phyloP scores from a whole-genome alignment of 2,113 vertebrate genomes.

The Penelope pileata region DNA sequence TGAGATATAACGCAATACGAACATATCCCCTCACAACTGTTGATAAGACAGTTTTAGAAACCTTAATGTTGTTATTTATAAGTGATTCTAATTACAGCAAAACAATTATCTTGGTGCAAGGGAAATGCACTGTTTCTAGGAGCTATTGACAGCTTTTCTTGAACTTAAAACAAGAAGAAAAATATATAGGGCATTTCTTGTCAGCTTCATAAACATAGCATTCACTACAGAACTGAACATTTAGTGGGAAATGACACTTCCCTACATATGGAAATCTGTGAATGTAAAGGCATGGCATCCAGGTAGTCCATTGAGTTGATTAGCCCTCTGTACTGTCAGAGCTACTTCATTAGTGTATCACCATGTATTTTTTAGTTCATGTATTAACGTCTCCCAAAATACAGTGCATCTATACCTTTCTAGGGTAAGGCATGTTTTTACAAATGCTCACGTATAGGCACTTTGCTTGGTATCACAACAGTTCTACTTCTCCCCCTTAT shows the following conservation, averaged over 20 bases:
- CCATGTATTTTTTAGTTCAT: neutral
- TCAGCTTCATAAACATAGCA: neutral
- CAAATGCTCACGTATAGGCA: rapidly evolving
- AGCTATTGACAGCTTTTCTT: neutral
- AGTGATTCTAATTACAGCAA: neutral
- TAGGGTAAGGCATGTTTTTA: neutral
- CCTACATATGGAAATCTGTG: neutral
- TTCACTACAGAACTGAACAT: neutral
- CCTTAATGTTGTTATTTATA: neutral
- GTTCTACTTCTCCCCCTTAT: neutral
- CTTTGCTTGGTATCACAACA: neutral
- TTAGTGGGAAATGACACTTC: neutral
- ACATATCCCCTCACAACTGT: neutral
- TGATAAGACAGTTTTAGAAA: neutral
- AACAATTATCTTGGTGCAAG: neutral
- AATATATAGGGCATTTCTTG: neutral
- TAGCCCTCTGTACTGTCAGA: neutral
- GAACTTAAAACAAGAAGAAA: neutral
- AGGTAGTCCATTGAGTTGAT: neutral
- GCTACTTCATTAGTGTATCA: neutral
- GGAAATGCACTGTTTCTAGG: neutral
- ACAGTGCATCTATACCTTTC: neutral
- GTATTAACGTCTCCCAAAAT: neutral
- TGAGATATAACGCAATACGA: neutral
- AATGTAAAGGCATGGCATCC: too few species aligned